Percentiles rank a stretch among this genome's conserved stretches.
phyloP scores from a whole-genome alignment of 2,113 vertebrate genomes.

The Benitochromis conjunctus region DNA sequence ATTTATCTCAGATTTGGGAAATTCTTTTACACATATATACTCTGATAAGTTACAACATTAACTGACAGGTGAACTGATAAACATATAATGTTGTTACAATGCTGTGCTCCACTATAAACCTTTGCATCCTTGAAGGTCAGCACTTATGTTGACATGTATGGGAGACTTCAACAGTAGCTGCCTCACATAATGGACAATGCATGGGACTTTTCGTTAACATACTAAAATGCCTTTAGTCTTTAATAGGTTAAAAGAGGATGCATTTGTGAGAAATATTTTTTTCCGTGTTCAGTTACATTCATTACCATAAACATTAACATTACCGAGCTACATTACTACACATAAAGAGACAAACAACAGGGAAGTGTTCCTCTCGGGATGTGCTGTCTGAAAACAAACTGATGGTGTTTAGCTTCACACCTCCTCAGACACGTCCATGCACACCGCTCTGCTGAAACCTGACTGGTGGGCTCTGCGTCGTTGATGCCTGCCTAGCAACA shows the following conservation, averaged over 20 bases:
- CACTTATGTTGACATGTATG: not conserved
- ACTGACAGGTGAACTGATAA: not conserved
- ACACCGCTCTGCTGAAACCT: constrained; percentile 36
- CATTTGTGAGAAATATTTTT: not conserved
- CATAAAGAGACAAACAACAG: constrained; percentile 15
- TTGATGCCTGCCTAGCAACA: constrained; percentile 33
- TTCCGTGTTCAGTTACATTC: not conserved
- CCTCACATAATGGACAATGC: too few relatives aligned
- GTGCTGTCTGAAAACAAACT: constrained; percentile 51
- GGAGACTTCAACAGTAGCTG: too few relatives aligned
- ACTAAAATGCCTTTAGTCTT: too few relatives aligned
- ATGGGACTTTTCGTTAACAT: not conserved
- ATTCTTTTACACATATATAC: not conserved
- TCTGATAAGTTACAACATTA: not conserved
- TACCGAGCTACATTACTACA: constrained; percentile 1
- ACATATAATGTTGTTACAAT: not conserved
- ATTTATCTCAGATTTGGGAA: not conserved
- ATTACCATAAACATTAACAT: constrained; percentile 8
- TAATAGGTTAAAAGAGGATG: not conserved
- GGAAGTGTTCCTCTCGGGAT: constrained; percentile 29
- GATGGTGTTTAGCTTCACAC: constrained; percentile 56
- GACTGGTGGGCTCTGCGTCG: constrained; percentile 46
- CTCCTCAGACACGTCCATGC: constrained; percentile 41
- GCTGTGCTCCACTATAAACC: not conserved
- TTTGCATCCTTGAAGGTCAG: not conserved